A percentile compares a stretch with the other conserved stretches of the same genome.
These are phyloP conservation scores for Leuciscus idus DNA, from an alignment of 2,113 vertebrate species.

Conservation along the genomic window DNA sequence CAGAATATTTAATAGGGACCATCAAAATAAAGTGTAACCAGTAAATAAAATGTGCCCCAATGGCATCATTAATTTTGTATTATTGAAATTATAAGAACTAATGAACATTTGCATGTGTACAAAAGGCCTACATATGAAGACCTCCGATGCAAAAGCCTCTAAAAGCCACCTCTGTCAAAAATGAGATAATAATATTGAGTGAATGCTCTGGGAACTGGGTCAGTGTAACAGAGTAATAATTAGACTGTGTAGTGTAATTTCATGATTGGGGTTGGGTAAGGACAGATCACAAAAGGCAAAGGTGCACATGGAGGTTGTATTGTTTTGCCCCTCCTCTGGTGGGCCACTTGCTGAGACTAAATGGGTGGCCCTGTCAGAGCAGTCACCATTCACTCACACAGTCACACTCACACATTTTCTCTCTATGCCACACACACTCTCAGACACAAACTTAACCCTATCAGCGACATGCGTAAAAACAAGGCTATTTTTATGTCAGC, in stretches of 20 bases:
- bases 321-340: constrained; percentile 48
- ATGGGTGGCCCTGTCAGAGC: constrained; percentile 59
- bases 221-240: constrained; percentile 1
- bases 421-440: constrained; percentile 22
- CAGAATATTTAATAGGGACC: no score
- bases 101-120: neutral
- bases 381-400: constrained; percentile 47
- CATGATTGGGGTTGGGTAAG: constrained; percentile 26
- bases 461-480: constrained; percentile 47
- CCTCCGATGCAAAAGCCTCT: no score
- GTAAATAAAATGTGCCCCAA: neutral
- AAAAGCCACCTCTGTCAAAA: no score
- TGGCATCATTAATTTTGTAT: neutral
- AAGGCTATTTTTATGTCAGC: constrained; percentile 48
- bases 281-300: constrained; percentile 32
- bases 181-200: no score
- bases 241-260: neutral
- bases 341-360: constrained; percentile 50
- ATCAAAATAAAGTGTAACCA: no score
- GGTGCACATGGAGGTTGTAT: constrained; percentile 48
- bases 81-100: neutral
- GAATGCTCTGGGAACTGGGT: neutral
- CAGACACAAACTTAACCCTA: constrained; percentile 48
- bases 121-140: neutral
- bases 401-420: constrained; percentile 13